Evolutionary conservation across 1,140 invertebrate species (phyloP).

Genomic region (Drosophila burlai): DNA sequence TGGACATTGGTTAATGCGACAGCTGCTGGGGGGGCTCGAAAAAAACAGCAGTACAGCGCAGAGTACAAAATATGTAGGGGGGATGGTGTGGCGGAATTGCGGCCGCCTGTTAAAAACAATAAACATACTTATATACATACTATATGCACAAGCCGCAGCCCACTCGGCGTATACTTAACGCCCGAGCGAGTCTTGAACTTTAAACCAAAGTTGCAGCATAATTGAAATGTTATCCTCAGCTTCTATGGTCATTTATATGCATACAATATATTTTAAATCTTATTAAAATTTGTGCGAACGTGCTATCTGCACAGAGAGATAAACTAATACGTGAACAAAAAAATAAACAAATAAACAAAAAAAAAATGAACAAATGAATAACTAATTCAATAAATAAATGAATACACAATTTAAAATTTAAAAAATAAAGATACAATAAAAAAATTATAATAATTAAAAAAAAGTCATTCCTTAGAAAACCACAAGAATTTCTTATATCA

Average conservation of each 20-base stretch:
- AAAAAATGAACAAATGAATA: not conserved
- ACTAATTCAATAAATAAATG: not conserved
- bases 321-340: too few relatives aligned
- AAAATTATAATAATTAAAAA: not conserved
- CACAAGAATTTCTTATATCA: too few relatives aligned
- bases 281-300: slow-evolving; percentile 22
- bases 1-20: slow-evolving; percentile 81
- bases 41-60: slow-evolving; percentile 19
- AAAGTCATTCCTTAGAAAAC: too few relatives aligned
- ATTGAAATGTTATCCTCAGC: slow-evolving; percentile 68
- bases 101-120: slow-evolving; percentile 47
- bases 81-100: not conserved
- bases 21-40: slow-evolving; percentile 53
- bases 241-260: slow-evolving; percentile 32
- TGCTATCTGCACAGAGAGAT: not conserved
- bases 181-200: slow-evolving; percentile 38
- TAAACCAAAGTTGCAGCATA: slow-evolving; percentile 51
- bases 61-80: slow-evolving; percentile 5
- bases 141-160: not conserved
- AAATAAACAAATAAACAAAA: not conserved
- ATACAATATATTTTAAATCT: slow-evolving; percentile 33
- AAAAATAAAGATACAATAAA: not conserved
- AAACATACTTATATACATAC: slow-evolving; percentile 20
- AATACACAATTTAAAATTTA: not conserved
- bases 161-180: slow-evolving; percentile 45